Percentiles rank a stretch among this genome's conserved stretches.
Conservation (phyloP, 2,888 invertebrate genomes). For the Agrenia bidenticulata region DNA sequence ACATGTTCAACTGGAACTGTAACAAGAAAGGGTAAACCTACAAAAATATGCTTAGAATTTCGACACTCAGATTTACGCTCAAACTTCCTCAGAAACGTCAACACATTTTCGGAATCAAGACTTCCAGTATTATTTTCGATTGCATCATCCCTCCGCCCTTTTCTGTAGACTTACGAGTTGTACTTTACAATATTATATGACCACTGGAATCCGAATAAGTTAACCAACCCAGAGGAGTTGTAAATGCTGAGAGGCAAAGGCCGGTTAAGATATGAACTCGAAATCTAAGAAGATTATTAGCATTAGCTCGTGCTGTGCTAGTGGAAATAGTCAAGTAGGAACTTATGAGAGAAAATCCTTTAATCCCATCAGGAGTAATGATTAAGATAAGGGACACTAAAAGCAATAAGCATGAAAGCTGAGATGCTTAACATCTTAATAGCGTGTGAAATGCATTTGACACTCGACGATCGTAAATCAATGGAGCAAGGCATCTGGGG, state of each 20-base stretch:
- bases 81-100: neutral
- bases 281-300: too few relatives aligned
- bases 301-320: too few relatives aligned
- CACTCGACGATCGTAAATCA: constrained; percentile 1
- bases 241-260: too few relatives aligned
- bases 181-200: too few relatives aligned
- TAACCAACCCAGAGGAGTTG: too few relatives aligned
- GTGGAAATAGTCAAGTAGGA: too few relatives aligned
- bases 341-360: neutral
- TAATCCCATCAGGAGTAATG: neutral
- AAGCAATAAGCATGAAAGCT: constrained; percentile 1
- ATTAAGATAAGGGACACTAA: neutral
- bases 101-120: neutral
- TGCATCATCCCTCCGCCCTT: too few relatives aligned
- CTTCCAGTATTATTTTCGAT: too few relatives aligned
- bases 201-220: too few relatives aligned
- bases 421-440: neutral
- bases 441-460: constrained; percentile 6
- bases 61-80: constrained; percentile 25
- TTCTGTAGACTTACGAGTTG: too few relatives aligned
- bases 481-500: neutral
- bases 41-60: constrained; percentile 53
- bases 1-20: constrained; percentile 79
- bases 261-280: too few relatives aligned
- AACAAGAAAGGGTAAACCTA: constrained; percentile 56